Evolutionary conservation across 2,797 vertebrate species (phyloP).

Genomic region (Xenopus petersii): DNA sequence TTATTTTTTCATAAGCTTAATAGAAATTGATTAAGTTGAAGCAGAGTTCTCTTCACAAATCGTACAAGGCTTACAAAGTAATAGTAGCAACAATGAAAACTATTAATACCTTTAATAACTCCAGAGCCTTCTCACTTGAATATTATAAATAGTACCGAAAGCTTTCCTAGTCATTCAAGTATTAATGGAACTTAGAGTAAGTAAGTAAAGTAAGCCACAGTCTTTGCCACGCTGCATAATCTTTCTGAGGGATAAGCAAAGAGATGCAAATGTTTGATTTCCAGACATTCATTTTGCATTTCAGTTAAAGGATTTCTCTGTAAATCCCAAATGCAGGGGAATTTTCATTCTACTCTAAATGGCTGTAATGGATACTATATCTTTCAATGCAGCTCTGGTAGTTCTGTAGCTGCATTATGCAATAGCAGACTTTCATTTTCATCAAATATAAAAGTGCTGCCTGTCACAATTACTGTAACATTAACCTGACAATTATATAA

Average conservation of each 20-base stretch:
- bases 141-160: conserved; percentile 17
- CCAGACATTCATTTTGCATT: conserved; percentile 67
- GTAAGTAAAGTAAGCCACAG: conserved; percentile 59
- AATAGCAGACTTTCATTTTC: conserved; percentile 58
- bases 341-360: conserved; percentile 60
- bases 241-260: conserved; percentile 56
- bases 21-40: conserved; percentile 30
- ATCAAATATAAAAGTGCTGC: background rate
- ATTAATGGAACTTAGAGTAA: conserved; percentile 50
- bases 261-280: conserved; percentile 60
- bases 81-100: conserved; percentile 19
- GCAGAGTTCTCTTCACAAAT: conserved; percentile 17
- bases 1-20: background rate
- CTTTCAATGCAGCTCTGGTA: conserved; percentile 66
- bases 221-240: conserved; percentile 50
- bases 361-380: conserved; percentile 68
- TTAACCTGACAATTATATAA: background rate
- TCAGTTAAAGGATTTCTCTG: conserved; percentile 65
- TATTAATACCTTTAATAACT: conserved; percentile 13
- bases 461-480: background rate
- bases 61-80: conserved; percentile 7
- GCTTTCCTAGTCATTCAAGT: conserved; percentile 60
- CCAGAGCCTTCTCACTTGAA: conserved; percentile 14
- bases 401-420: conserved; percentile 57
- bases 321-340: conserved; percentile 63